These are phyloP conservation scores for Pterophyllum scalare DNA, from an alignment of 2,113 vertebrate species.

Conservation along the genomic window DNA sequence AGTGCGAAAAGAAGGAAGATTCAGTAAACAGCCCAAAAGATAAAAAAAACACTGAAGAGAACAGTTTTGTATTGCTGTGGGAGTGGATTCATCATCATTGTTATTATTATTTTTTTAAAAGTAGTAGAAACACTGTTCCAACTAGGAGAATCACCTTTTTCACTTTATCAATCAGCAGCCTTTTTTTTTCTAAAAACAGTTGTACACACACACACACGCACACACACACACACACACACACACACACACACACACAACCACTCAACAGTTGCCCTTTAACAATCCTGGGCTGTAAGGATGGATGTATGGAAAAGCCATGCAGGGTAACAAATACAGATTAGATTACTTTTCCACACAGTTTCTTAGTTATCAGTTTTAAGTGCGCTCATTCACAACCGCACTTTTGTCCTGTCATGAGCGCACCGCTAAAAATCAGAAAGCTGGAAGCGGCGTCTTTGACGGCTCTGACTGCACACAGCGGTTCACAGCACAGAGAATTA, in stretches of 20 bases:
- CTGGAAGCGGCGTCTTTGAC: conserved; percentile 14
- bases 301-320: conserved; percentile 67
- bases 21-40: conserved; percentile 30
- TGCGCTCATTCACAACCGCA: conserved; percentile 17
- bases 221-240: conserved; percentile 35
- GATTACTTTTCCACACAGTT: conserved; percentile 43
- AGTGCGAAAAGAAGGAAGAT: not conserved
- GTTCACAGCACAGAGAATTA: conserved; percentile 36
- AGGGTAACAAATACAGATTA: conserved; percentile 58
- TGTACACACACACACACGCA: conserved; percentile 20
- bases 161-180: conserved; percentile 70
- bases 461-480: not conserved
- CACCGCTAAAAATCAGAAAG: conserved; percentile 10
- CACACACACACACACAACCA: conserved; percentile 27
- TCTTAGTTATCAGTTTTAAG: conserved; percentile 51
- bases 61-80: conserved; percentile 66
- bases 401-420: conserved; percentile 34
- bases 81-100: conserved; percentile 3
- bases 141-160: conserved; percentile 56
- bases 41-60: conserved; percentile 42
- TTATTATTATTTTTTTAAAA: conserved; percentile 39
- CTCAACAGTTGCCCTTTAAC: conserved; percentile 35
- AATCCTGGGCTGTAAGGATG: conserved; percentile 45
- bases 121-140: conserved; percentile 48
- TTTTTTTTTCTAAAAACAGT: conserved; percentile 57